Percentiles rank a stretch among this genome's conserved stretches.
Evolutionary conservation across 2,113 vertebrate species (phyloP).

Genomic region (Rallus limicola): DNA sequence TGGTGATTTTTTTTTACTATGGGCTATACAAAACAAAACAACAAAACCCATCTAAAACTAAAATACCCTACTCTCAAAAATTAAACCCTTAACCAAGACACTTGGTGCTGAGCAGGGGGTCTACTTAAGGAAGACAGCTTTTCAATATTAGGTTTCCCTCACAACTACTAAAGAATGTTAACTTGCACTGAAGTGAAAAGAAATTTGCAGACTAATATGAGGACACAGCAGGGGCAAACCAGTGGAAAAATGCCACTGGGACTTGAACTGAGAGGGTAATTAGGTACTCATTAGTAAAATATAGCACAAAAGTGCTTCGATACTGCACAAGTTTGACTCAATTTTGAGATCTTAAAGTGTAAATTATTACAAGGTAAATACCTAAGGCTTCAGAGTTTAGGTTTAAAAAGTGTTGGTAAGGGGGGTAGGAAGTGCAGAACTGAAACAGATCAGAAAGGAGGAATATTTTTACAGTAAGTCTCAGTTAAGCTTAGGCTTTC

Average conservation of each 20-base stretch:
- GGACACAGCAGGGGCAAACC: neutral
- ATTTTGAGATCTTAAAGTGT: neutral
- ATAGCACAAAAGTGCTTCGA: neutral
- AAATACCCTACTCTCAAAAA: neutral
- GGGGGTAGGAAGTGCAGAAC: neutral
- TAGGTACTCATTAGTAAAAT: neutral
- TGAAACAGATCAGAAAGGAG: neutral
- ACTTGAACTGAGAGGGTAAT: neutral
- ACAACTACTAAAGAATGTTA: neutral
- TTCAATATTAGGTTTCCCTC: neutral
- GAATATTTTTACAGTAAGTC: neutral
- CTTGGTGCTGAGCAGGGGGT: neutral
- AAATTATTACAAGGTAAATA: neutral
- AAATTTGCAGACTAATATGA: neutral
- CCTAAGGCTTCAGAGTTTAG: neutral
- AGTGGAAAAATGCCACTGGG: neutral
- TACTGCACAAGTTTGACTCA: neutral
- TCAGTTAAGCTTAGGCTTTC: neutral
- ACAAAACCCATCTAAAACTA: neutral
- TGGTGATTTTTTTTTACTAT: neutral
- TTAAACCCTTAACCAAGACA: neutral
- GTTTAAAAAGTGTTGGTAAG: neutral
- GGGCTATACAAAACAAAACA: neutral
- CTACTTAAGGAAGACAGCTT: neutral
- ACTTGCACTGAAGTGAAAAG: neutral